Base-by-base conservation (phyloP, 2,888 invertebrate species). In the Kryphioiulus occultus region DNA sequence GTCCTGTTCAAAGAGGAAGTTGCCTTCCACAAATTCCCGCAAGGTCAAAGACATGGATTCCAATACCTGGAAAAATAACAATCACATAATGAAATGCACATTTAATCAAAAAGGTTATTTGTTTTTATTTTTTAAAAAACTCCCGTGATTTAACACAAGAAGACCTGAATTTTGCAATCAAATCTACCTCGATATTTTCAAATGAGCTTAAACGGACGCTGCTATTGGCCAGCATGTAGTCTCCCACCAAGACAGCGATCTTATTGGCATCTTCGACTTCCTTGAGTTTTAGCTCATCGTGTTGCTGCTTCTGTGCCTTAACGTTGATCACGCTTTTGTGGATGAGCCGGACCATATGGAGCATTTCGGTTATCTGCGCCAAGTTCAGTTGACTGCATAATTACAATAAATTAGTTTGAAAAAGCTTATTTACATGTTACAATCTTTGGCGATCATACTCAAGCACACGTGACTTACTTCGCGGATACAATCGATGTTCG, bases 321-420 rank as follows among this genome's bases (percentile, higher is more conserved):
- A 97, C 94, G 92, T 98, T 97, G 30, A 98, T 96, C 88, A 98
- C 93, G 86, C 94, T 96, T 91, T 95, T 96, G 92, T 99, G 98
- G 19, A 98, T 96, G 89, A 98, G 93, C 92, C 97, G 96, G 30
- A 97, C 96, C 0, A 98, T 98, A 85, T 98, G 94, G 89, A 98
- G 97, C 97, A 98, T 97, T 93, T 98, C 98, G 0, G 97, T 97
- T n/a, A 98, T 96, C 92, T 98, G 98, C 0, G 98, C 98, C 86
- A 98, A 92, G 1, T 96, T 96, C 88, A 97, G 94, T 92, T 97
- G 97, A 89, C 96, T 95, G 91, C 3, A 84, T n/a, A 68, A 68
- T 22, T 12, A n/a, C 7, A 68, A 68, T 68, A 7, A 4, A 22
- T 26, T 0, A 7, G 7, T 68, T 5, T 59, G 2, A 12, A 26